Base-by-base conservation (phyloP, 2,888 invertebrate species). In the Nineta flava region DNA sequence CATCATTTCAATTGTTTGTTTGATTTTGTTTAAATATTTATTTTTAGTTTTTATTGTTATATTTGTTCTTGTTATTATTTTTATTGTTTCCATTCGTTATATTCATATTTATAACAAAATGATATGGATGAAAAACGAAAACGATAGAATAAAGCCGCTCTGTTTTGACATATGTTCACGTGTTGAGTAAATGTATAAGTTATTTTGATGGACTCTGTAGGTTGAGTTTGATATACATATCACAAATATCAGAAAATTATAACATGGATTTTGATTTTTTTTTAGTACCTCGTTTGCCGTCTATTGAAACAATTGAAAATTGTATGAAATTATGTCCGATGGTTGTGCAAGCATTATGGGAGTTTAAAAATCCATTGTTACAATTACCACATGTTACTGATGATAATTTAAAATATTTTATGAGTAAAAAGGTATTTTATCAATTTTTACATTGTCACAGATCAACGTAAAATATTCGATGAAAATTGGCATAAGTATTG, bases 311-410 rank as follows among this genome's bases (percentile, higher is more conserved):
- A 2, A 85, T 97, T 57, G 97, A 99, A 69, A 93, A 94, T 67
- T 88, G 91, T 60, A 96, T 99, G 94, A 95, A 93, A 65, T 69
- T 96, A 50, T 87, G 88, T 51, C 95, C 96, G 34, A 94, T 97
- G 91, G 79, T 96, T 51, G 91, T 97, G 3, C 99, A 99, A 73
- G 97, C 83, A 0, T 71, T 96, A 51, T 96, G 96, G 92, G 94
- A 95, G 60, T 87, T 81, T 64, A 92, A 93, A 65, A 93, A 90
- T 54, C 91, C 96, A 0, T 70, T 99, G 21, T 74, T 97, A 12
- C 99, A 99, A 68, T 70, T 97, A 53, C 96, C 96, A 2, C 90
- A 96, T 62, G 81, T 96, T 50, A 83, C 80, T 9, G 93, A 94
- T 56, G 94, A 95, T 57, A 87, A 91, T 70, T 68, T 92, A 43